These are phyloP conservation scores for Porites lutea DNA, from an alignment of 64 coral and sea anemone genomes.

Conservation along the genomic window DNA sequence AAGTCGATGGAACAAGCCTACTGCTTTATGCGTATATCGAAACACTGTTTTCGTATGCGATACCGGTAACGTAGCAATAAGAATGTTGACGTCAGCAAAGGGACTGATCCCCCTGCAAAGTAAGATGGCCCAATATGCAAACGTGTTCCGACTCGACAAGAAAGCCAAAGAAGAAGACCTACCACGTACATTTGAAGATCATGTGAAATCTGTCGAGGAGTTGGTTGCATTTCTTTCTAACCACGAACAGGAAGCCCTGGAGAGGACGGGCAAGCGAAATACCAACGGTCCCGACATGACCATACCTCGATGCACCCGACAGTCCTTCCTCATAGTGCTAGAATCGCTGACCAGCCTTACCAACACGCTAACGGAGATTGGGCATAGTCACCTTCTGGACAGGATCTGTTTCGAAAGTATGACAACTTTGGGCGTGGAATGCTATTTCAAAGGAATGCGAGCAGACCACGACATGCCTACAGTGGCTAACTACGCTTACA, in stretches of 20 bases:
- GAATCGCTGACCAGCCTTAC: too few relatives aligned
- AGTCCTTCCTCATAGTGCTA: too few relatives aligned
- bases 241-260: constrained; percentile 19
- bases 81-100: constrained; percentile 71
- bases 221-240: constrained; percentile 50
- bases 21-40: constrained; percentile 45
- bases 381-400: too few relatives aligned
- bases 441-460: not conserved
- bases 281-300: too few relatives aligned
- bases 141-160: too few relatives aligned
- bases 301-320: too few relatives aligned
- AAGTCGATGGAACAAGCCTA: constrained; percentile 48
- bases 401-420: too few relatives aligned
- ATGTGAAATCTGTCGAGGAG: constrained; percentile 52
- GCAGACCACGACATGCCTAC: constrained; percentile 16
- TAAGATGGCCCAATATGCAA: constrained; percentile 17
- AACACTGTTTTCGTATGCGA: constrained; percentile 74
- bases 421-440: not conserved
- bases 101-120: constrained; percentile 63
- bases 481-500: too few relatives aligned
- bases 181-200: constrained; percentile 68
- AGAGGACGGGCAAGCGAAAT: constrained; percentile 26
- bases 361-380: too few relatives aligned
- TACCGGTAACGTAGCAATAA: constrained; percentile 57
- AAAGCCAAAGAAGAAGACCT: not conserved